Conservation (phyloP, 2,113 vertebrate genomes). For the Notechis scutatus region DNA sequence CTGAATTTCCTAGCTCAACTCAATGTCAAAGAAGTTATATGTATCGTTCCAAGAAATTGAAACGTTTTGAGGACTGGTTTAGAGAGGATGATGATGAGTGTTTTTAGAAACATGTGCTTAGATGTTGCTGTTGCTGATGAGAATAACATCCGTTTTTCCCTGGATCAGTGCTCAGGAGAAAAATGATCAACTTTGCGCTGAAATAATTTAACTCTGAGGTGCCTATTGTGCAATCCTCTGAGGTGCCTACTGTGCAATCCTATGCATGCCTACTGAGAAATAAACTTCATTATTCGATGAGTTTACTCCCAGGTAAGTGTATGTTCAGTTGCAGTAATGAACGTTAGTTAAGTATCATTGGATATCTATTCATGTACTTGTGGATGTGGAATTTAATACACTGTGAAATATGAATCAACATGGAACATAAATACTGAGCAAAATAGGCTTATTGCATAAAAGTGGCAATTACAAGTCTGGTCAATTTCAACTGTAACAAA, state of each 20-base stretch:
- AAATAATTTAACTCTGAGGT: not conserved
- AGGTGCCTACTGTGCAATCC: not conserved
- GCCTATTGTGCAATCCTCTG: not conserved
- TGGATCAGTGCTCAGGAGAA: not conserved
- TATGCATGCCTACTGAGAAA: not conserved
- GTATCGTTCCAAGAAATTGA: not conserved
- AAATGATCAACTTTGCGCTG: not conserved
- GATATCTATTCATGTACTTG: not conserved
- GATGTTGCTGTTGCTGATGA: not conserved
- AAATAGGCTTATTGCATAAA: not conserved
- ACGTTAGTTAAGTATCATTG: not conserved
- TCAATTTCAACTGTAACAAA: not conserved
- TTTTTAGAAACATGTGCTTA: not conserved
- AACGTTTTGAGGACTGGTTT: not conserved
- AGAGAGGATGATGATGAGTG: not conserved
- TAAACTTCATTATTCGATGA: not conserved
- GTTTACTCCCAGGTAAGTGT: not conserved
- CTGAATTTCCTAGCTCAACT: not conserved
- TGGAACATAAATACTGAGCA: not conserved
- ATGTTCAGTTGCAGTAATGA: not conserved
- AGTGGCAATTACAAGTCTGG: not conserved
- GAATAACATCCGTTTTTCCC: not conserved
- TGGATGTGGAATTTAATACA: not conserved
- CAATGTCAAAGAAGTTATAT: not conserved
- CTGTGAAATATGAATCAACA: not conserved